Evolutionary conservation across 2,888 invertebrate species (phyloP).

Genomic region (Acrobeloides nanus): DNA sequence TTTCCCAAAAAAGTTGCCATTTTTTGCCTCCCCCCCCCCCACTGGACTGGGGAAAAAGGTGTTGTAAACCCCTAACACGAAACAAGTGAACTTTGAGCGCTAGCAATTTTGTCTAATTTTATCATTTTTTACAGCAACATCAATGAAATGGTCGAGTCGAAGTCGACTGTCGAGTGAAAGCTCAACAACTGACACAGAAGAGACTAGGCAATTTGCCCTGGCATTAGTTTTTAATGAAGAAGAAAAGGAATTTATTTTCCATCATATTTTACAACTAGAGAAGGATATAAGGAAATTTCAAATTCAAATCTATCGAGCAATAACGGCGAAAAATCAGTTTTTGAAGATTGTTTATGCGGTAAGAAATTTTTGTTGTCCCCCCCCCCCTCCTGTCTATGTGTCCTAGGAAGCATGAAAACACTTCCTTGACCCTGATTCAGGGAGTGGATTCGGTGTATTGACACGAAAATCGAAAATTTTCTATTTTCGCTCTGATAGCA

Average conservation of each 20-base stretch:
- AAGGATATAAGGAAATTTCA: conserved; percentile 35
- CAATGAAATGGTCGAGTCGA: conserved; percentile 1
- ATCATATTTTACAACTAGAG: conserved; percentile 46
- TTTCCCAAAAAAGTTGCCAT: too few relatives aligned
- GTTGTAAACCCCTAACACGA: too few relatives aligned
- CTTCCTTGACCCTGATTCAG: too few relatives aligned
- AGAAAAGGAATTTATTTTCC: conserved; percentile 23
- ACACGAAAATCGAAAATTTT: too few relatives aligned
- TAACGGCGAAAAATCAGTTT: conserved; percentile 28
- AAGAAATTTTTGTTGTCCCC: too few relatives aligned
- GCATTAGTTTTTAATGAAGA: conserved; percentile 17
- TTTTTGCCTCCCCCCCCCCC: too few relatives aligned
- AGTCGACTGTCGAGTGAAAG: not conserved
- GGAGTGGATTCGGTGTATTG: too few relatives aligned
- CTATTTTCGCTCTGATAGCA: too few relatives aligned
- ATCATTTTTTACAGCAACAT: not conserved
- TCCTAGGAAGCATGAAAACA: too few relatives aligned
- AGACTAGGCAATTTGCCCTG: conserved; percentile 22
- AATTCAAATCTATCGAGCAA: conserved; percentile 24
- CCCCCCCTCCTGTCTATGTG: too few relatives aligned
- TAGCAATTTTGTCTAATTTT: not conserved
- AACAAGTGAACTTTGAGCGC: conserved; percentile 1
- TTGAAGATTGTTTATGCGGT: conserved; percentile 32
- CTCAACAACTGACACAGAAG: conserved; percentile 7
- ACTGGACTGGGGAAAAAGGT: too few relatives aligned